Conservation (phyloP, 2,113 vertebrate genomes). For the Amia ocellicauda region DNA sequence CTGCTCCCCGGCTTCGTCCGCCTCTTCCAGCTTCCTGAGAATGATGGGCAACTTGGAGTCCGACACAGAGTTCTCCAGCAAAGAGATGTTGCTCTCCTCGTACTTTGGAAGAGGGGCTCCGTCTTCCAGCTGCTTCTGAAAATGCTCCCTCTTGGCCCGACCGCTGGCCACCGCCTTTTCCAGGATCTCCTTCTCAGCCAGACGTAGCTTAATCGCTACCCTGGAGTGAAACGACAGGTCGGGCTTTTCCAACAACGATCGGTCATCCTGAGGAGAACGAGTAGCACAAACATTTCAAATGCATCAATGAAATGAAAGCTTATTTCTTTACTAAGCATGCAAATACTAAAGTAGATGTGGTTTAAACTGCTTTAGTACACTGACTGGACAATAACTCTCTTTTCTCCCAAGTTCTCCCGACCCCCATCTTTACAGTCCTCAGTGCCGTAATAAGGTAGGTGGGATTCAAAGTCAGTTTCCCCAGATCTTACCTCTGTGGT, state of each 20-base stretch:
- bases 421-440: too few species aligned
- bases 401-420: too few species aligned
- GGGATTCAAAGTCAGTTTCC: too few species aligned
- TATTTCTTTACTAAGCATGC: too few species aligned
- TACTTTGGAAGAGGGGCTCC: constrained; percentile 72
- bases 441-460: too few species aligned
- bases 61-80: constrained; percentile 74
- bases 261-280: constrained; percentile 72
- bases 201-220: constrained; percentile 81
- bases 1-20: constrained; percentile 58
- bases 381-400: too few species aligned
- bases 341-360: too few species aligned
- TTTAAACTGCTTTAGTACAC: too few species aligned
- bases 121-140: constrained; percentile 71
- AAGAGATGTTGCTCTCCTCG: constrained; percentile 78
- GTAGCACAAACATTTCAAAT: too few species aligned
- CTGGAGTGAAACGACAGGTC: constrained; percentile 72
- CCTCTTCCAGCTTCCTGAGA: constrained; percentile 75
- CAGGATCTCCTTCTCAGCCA: constrained; percentile 94
- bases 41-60: constrained; percentile 83
- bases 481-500: constrained; percentile 68
- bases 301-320: too few species aligned
- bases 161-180: constrained; percentile 78
- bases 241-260: constrained; percentile 68
- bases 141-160: constrained; percentile 68